Conservation (phyloP, 64 coral and sea anemone species). For the Stichodactyla helianthus region DNA sequence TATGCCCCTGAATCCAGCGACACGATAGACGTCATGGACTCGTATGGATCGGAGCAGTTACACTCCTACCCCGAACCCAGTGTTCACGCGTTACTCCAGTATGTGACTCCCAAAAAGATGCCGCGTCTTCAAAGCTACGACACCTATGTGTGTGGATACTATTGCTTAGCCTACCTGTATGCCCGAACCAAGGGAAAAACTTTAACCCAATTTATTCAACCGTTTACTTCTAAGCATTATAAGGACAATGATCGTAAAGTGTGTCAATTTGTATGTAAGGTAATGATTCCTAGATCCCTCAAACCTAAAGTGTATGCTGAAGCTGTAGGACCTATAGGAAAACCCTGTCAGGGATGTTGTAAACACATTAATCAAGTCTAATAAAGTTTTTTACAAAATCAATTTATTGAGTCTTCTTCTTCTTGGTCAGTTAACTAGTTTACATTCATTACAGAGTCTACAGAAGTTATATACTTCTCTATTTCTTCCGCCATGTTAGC, state of each 20-base stretch:
- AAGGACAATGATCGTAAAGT: background rate
- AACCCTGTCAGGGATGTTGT: too few species aligned
- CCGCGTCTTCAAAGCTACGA: background rate
- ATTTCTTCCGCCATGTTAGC: too few species aligned
- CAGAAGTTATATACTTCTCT: too few species aligned
- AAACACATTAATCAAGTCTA: too few species aligned
- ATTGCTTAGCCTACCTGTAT: background rate
- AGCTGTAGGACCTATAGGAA: too few species aligned
- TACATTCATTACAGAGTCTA: too few species aligned
- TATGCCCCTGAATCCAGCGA: background rate
- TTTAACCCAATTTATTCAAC: background rate
- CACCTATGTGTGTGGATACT: background rate
- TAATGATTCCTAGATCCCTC: background rate
- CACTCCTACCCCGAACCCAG: background rate
- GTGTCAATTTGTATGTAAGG: too few species aligned
- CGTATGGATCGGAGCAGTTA: background rate
- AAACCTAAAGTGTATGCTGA: too few species aligned
- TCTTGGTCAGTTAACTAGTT: too few species aligned
- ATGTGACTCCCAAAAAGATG: background rate
- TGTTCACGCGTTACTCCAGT: background rate
- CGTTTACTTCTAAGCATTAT: background rate
- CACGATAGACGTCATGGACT: background rate
- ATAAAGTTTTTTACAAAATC: too few species aligned
- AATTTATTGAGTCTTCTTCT: too few species aligned
- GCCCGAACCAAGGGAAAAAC: background rate